These are phyloP conservation scores for Champsocephalus gunnari DNA, from an alignment of 2,797 vertebrate species.

Conservation along the genomic window DNA sequence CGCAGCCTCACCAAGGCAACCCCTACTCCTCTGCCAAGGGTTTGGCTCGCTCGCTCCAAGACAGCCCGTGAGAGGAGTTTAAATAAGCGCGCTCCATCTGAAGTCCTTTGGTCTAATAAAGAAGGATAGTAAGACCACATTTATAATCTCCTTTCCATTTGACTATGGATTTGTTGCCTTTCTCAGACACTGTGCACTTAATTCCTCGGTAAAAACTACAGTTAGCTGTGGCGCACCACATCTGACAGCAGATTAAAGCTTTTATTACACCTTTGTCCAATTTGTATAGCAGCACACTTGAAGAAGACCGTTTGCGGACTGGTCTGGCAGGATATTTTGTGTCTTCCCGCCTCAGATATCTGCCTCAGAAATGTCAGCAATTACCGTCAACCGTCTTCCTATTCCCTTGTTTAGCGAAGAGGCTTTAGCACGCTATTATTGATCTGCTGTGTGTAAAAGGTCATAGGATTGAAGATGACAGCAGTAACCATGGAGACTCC, in stretches of 20 bases:
- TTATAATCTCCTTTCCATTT: constrained; percentile 59
- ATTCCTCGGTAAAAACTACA: background rate
- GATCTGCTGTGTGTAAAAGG: constrained; percentile 78
- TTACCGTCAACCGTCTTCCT: constrained; percentile 70
- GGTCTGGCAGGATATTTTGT: constrained; percentile 18
- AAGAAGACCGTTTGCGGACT: constrained; percentile 1
- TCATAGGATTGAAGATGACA: constrained; percentile 78
- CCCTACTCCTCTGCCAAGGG: constrained; percentile 52
- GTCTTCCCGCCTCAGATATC: constrained; percentile 64
- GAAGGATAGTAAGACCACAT: constrained; percentile 24
- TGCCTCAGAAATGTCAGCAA: constrained; percentile 78
- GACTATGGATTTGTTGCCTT: constrained; percentile 32
- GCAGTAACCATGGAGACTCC: constrained; percentile 69
- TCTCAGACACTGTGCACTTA: background rate
- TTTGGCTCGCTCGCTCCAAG: constrained; percentile 50
- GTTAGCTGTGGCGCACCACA: background rate
- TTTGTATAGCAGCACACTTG: background rate
- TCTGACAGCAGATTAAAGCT: constrained; percentile 41
- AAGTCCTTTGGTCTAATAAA: constrained; percentile 46
- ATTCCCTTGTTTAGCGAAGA: constrained; percentile 75
- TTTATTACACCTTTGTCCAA: constrained; percentile 26
- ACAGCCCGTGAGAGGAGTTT: constrained; percentile 57
- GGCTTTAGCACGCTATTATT: constrained; percentile 72
- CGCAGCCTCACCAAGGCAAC: constrained; percentile 69
- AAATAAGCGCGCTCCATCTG: constrained; percentile 60